phyloP scores from a whole-genome alignment of 2,113 vertebrate genomes.

The Myotis lucifugus region DNA sequence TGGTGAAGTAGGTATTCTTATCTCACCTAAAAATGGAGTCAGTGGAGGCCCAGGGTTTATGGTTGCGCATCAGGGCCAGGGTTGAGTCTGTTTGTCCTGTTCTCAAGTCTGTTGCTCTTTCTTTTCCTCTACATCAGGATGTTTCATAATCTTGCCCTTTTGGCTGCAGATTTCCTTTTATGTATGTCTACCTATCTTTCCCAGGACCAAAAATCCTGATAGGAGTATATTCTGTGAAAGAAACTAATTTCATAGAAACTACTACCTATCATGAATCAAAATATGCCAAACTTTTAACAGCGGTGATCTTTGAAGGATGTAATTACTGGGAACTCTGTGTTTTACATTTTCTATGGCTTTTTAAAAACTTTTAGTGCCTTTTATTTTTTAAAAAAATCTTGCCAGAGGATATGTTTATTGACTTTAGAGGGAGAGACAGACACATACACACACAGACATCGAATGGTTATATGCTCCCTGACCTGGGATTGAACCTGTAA shows the following conservation, averaged over 20 bases:
- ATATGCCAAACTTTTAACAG: not conserved
- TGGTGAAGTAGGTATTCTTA: not conserved
- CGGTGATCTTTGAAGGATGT: slow-evolving; percentile 3
- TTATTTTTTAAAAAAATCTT: not conserved
- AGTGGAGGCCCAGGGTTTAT: not conserved
- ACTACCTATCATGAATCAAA: not conserved
- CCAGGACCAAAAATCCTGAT: not conserved
- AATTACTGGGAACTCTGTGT: not conserved
- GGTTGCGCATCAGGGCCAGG: not conserved
- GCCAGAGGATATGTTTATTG: not conserved
- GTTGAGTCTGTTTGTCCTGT: not conserved
- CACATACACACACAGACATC: not conserved
- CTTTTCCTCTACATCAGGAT: not conserved
- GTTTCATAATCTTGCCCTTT: not conserved
- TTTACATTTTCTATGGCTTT: not conserved
- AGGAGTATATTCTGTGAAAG: slow-evolving; percentile 32
- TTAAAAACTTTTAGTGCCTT: not conserved
- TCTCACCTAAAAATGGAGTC: not conserved
- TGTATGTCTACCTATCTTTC: not conserved
- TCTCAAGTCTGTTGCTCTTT: not conserved
- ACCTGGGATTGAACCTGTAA: too few relatives aligned
- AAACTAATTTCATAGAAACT: not conserved
- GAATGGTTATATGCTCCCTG: too few relatives aligned
- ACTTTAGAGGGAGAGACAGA: not conserved
- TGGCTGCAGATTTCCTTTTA: not conserved